Base-by-base conservation (phyloP, 2,113 vertebrate species). In the Ammodramus savannarum region DNA sequence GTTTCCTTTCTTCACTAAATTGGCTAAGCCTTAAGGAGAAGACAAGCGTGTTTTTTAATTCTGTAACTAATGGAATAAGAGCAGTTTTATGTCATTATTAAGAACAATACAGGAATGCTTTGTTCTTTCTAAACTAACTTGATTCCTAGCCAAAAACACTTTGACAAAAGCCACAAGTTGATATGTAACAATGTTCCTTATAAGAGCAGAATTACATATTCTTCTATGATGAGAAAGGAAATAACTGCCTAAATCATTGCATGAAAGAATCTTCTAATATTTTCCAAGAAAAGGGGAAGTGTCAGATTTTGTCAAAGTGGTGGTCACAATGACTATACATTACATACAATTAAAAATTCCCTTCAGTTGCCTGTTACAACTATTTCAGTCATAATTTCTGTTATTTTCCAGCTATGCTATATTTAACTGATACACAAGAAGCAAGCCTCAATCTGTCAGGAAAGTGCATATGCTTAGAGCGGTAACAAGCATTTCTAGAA, bases 371-470 rank as follows among this genome's bases (percentile, higher is more conserved):
- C 67, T 39, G 20, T 59, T 82, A 55, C 26, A 85, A 61, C 17
- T 62, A 41, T 41, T 76, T 83, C 69, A 69, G 69, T 62, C 61
- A 52, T 38, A 72, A 65, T 65, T 72, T 71, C 54, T 85, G 75
- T 85, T 93, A 76, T 93, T 93, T 87, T 79, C 41, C 88, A 91
- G 82, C 93, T 77, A 83, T n/a, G 54, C 38, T 76, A 68, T 39
- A 73, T 76, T 93, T 90, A 92, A 80, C 51, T 39, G 43, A 86
- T 62, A 85, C 16, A 74, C 43, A 71, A 34, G 55, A 92, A 88
- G 21, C 27, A 83, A 93, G 79, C 48, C 88, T 90, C 88, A 94
- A 68, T 94, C 90, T 93, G 86, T 87, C 95, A 93, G 71, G 52
- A 48, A 89, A 92, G 27, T 20, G 39, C 61, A 74, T 32, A 59